Evolutionary conservation across 1,140 invertebrate species (phyloP).

Genomic region (Drosophila arawakana): DNA sequence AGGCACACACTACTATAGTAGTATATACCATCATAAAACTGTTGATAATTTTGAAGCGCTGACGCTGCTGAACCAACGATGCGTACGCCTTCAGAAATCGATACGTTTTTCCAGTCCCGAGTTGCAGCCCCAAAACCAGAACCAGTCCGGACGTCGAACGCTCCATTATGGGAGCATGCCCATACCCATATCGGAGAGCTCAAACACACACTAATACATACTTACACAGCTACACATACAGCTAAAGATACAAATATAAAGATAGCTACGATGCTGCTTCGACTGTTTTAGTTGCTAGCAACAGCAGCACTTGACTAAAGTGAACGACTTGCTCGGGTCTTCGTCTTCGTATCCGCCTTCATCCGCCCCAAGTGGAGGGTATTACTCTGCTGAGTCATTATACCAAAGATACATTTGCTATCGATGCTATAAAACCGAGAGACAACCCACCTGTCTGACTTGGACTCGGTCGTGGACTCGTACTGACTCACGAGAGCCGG

Average conservation of each 20-base stretch:
- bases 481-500: slow-evolving; percentile 67
- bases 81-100: slow-evolving; percentile 70
- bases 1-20: slow-evolving; percentile 3
- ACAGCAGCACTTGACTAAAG: slow-evolving; percentile 57
- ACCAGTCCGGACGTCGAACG: slow-evolving; percentile 49
- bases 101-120: slow-evolving; percentile 59
- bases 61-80: slow-evolving; percentile 43
- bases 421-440: slow-evolving; percentile 25
- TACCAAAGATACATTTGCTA: slow-evolving; percentile 8
- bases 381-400: slow-evolving; percentile 59
- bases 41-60: slow-evolving; percentile 53
- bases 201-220: slow-evolving; percentile 14
- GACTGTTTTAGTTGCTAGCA: slow-evolving; percentile 30
- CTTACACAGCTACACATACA: slow-evolving; percentile 16
- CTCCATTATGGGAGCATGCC: slow-evolving; percentile 56
- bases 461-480: neutral
- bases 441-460: slow-evolving; percentile 56
- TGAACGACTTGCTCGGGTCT: slow-evolving; percentile 47
- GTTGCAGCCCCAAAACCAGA: slow-evolving; percentile 61
- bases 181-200: slow-evolving; percentile 59
- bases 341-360: slow-evolving; percentile 28
- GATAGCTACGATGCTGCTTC: slow-evolving; percentile 30
- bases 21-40: slow-evolving; percentile 22
- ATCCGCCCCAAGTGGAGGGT: slow-evolving; percentile 29
- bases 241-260: slow-evolving; percentile 33